Evolutionary conservation across 2,113 vertebrate genomes (phyloP), one percentile per base, ranked within the genome.

Genomic region (Cebidichthys violaceus): DNA sequence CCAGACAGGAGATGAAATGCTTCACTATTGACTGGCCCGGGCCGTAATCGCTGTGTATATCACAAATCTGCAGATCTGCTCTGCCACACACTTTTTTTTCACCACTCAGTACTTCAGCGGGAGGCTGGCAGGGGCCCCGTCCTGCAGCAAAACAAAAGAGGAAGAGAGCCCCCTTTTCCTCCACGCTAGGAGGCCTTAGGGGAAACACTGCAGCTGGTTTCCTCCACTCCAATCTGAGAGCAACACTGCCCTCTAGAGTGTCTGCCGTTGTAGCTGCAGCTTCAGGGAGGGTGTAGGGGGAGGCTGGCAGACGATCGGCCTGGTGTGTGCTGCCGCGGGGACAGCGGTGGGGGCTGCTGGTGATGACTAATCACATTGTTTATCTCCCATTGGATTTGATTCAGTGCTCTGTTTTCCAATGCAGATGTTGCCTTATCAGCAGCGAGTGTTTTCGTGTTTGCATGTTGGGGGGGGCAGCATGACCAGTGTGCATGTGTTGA

Each of bases 221-320:
- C 64, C 15, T 70, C 1, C 1, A 24, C 43, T 33, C 57, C 55
- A 90, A 76, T 68, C 43, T 72, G 81, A 86, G 72, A 79, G 71
- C 88, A 80, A 84, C 80, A 72, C 89, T 89, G 90, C 93, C 92
- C 88, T 84, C 93, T 92, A 68, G 82, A 87, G 93, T 85, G 89
- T 94, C 88, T 92, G 81, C 50, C 5, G 24, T 4, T 52, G 65
- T 4, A 79, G 69, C 57, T 83, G 83, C 86, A 90, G 74, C n/a
- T 18, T 11, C 22, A 43, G 17, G 52, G 43, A 37, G 24, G 31
- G 13, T 13, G 24, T 14, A 6, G 60, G 62, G 9, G 24, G 33
- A 24, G 27, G 29, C 41, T 27, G 60, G 31, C 72, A 47, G 43
- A 55, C 22, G 0, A 15, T 18, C 2, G 18, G 24, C n/a, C 70